Evolutionary conservation across 2,888 invertebrate species (phyloP), one percentile per base, ranked within the genome.

Genomic region (Cistogaster globosa): DNA sequence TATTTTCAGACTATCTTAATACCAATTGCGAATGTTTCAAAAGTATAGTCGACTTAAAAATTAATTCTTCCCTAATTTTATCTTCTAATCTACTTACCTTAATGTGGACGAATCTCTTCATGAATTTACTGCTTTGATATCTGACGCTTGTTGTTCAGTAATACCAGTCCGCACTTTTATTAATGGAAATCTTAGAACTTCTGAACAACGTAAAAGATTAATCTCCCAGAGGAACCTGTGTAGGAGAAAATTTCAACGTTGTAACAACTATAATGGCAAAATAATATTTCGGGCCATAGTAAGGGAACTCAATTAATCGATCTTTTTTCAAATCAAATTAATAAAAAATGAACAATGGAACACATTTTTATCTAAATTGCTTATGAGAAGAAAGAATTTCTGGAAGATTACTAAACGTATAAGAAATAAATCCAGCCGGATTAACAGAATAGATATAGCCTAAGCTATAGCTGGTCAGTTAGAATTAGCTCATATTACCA

Each of bases 161-260:
- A n/a, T n/a, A n/a, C n/a, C n/a, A n/a, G n/a, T n/a, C n/a, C n/a
- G n/a, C n/a, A n/a, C n/a, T n/a, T n/a, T n/a, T n/a, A n/a, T 3
- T 7, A n/a, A 2, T n/a, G 1, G 2, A 4, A 16, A 48, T 5
- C 16, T 16, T 48, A n/a, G n/a, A n/a, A 4, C 4, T 48, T 48
- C 18, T 8, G 18, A n/a, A 6, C 51, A 51, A n/a, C 18, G 51
- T n/a, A 51, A 51, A 18, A 51, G 18, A 51, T n/a, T 51, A 3
- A 51, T 51, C 7, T 51, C 51, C 3, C 18, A n/a, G 12, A 51
- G 9, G n/a, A 18, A 51, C 18, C n/a, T 51, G n/a, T 51, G 5
- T n/a, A 51, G 51, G n/a, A 51, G 51, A 51, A 51, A 51, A 51
- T 51, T 51, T 51, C 51, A 51, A 51, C n/a, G 51, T 2, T 51